Evolutionary conservation across 2,797 vertebrate genomes (phyloP).

Genomic region (Mareca strepera): DNA sequence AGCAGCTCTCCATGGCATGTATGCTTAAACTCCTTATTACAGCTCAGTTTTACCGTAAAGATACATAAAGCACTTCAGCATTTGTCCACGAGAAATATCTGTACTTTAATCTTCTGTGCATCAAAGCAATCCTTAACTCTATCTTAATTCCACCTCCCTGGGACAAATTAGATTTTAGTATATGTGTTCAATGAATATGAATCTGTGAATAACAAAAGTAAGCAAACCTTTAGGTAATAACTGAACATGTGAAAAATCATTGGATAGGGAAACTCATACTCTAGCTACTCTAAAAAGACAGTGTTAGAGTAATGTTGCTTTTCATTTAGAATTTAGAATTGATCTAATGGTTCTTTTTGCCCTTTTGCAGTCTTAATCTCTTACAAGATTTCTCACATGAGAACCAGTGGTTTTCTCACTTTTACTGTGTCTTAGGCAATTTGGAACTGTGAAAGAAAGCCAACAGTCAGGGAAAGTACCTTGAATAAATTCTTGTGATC

Average conservation of each 20-base stretch:
- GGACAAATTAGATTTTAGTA: background rate
- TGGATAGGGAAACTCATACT: background rate
- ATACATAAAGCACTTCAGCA: background rate
- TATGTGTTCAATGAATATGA: background rate
- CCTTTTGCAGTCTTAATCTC: background rate
- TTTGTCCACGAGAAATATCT: background rate
- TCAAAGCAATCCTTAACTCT: background rate
- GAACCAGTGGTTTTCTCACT: background rate
- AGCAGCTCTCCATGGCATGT: background rate
- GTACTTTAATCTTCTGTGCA: background rate
- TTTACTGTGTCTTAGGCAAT: background rate
- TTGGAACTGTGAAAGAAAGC: background rate
- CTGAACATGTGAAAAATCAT: background rate
- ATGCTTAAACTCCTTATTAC: background rate
- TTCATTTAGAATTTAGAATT: background rate
- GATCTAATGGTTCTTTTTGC: background rate
- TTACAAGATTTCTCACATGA: background rate
- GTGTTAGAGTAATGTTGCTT: background rate
- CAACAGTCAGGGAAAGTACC: background rate
- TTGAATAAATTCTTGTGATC: background rate
- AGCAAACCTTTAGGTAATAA: background rate
- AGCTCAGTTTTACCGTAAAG: background rate
- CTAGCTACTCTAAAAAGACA: background rate
- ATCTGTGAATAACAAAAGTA: background rate
- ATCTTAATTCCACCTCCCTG: background rate